phyloP scores from a whole-genome alignment of 1,140 invertebrate species.

The Cotesia glomerata region DNA sequence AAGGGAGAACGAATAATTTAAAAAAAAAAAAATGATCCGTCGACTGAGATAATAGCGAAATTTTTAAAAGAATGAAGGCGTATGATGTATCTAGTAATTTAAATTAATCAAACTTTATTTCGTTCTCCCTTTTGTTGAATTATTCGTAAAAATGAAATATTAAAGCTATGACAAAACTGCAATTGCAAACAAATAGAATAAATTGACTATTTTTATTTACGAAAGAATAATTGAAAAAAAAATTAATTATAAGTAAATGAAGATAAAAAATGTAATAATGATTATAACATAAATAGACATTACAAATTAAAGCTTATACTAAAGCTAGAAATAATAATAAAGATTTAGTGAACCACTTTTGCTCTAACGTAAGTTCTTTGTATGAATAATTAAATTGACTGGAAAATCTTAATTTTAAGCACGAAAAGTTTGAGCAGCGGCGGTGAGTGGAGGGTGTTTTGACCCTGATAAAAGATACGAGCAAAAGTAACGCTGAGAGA shows the following conservation, averaged over 20 bases:
- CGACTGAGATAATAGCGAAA: too few species aligned
- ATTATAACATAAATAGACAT: conserved; percentile 19
- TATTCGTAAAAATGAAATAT: too few species aligned
- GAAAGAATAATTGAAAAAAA: not conserved
- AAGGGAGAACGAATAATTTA: conserved; percentile 23
- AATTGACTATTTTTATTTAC: too few species aligned
- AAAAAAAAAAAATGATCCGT: too few species aligned
- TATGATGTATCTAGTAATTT: too few species aligned
- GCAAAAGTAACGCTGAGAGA: too few species aligned
- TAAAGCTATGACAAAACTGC: too few species aligned
- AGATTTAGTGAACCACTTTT: conserved; percentile 4
- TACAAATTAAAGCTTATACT: conserved; percentile 22
- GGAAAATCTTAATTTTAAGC: conserved; percentile 1
- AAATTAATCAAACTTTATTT: too few species aligned
- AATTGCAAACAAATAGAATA: too few species aligned
- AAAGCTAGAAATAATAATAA: conserved; percentile 15
- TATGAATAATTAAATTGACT: conserved; percentile 18
- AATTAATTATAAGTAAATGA: not conserved
- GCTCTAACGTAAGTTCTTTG: not conserved
- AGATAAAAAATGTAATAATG: conserved; percentile 11
- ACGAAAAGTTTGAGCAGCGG: not conserved
- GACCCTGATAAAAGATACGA: not conserved
- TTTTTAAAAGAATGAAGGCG: too few species aligned
- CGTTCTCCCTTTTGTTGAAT: too few species aligned
- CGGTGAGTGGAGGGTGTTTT: not conserved